Base-by-base conservation (phyloP, 2,113 vertebrate genomes). In the Laticauda laticaudata region DNA sequence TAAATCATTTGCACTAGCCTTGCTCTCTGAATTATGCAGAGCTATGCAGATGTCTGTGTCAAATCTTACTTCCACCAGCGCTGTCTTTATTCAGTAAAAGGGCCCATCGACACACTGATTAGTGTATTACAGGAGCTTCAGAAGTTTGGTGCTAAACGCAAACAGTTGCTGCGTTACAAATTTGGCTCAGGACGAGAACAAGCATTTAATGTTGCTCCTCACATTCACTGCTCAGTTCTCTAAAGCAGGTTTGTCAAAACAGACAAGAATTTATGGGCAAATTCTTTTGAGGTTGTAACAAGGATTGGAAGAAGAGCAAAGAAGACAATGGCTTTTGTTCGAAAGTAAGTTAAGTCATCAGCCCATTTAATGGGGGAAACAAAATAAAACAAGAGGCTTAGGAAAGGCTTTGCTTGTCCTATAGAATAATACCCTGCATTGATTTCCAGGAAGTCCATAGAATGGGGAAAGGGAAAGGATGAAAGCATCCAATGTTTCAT, bases 11-110 rank as follows among this genome's bases (percentile, higher is more conserved):
- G 97, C 98, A 97, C 95, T 93, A 92, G 96, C 95, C 97, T 96
- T 96, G 97, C 97, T 97, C 97, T 97, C 97, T 97, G 97, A 98
- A 98, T 97, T 97, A 97, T 97, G 97, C 96, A 98, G 97, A 96
- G 94, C 97, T 95, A 92, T 94, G 95, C 95, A 96, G 97, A 96
- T 97, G 97, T 96, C 97, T 97, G 95, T 97, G 97, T 96, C 97
- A 97, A 96, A 98, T 97, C 96, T 57, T 57, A 29, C 97, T 97
- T 97, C 34, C 97, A 97, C 96, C 94, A 97, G 93, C 94, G 95
- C 97, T 97, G 95, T 97, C 96, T 98, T 95, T 95, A 97, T 96
- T 97, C 95, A 96, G 97, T 96, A 96, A 95, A 95, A 96, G 95
- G 97, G 95, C 96, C 96, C 92, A 93, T 97, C 96, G 97, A 97